phyloP scores from a whole-genome alignment of 2,113 vertebrate genomes.

The Urocolius indicus region DNA sequence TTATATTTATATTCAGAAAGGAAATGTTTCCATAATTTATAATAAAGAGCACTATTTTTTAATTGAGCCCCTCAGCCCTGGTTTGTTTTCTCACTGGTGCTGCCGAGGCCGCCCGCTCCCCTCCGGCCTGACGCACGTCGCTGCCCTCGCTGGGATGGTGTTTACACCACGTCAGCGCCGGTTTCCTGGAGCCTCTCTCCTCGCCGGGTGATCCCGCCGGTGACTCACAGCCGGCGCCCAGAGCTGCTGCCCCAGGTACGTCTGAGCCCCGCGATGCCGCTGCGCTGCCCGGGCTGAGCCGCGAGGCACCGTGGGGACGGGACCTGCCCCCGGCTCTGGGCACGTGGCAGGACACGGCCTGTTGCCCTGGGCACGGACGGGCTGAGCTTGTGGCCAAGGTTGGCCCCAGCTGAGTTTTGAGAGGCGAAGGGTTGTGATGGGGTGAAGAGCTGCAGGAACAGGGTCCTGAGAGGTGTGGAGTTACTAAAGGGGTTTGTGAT shows the following conservation, averaged over 20 bases:
- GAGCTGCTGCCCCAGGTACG: not conserved
- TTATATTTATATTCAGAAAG: slow-evolving; percentile 93
- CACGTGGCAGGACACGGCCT: rapidly evolving
- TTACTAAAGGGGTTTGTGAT: not conserved
- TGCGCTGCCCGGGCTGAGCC: rapidly evolving
- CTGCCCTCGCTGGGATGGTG: not conserved
- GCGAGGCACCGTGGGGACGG: rapidly evolving
- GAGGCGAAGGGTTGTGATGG: not conserved
- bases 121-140: not conserved
- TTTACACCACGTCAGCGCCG: not conserved
- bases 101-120: not conserved
- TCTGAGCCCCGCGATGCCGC: not conserved
- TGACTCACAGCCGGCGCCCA: slow-evolving; percentile 17
- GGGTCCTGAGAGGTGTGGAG: rapidly evolving
- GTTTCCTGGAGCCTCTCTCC: slow-evolving; percentile 10
- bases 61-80: slow-evolving; percentile 71
- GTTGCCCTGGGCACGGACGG: rapidly evolving
- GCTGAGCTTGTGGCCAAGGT: not conserved
- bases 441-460: not conserved
- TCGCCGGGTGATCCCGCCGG: not conserved
- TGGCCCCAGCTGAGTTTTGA: not conserved
- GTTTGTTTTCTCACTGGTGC: not conserved
- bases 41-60: slow-evolving; percentile 99
- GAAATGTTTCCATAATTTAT: slow-evolving; percentile 95
- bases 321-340: rapidly evolving